Percentiles rank a stretch among this genome's conserved stretches.
phyloP scores from a whole-genome alignment of 2,797 vertebrate species.

The Linurgus olivaceus region DNA sequence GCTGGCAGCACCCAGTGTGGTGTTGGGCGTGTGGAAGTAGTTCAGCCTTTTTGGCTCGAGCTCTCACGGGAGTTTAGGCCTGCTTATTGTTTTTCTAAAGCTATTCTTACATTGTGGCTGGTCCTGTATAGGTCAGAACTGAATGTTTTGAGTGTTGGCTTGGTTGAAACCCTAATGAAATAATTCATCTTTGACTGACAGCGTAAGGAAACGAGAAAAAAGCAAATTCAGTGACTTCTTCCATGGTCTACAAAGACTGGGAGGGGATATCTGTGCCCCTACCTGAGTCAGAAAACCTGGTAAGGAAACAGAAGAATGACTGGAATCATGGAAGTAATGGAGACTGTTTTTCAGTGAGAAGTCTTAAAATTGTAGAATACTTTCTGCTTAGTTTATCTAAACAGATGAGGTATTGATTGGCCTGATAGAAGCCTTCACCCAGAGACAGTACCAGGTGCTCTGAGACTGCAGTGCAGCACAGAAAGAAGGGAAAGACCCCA shows the following conservation, averaged over 20 bases:
- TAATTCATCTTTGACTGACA: not conserved
- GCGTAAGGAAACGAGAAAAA: not conserved
- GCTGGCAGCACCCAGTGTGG: not conserved
- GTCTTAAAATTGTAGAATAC: not conserved
- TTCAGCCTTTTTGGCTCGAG: not conserved
- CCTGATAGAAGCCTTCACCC: not conserved
- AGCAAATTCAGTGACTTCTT: not conserved
- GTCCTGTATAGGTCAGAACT: not conserved
- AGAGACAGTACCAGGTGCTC: not conserved
- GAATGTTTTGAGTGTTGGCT: not conserved
- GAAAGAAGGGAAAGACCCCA: not conserved
- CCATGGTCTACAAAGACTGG: not conserved
- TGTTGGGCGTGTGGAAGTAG: not conserved
- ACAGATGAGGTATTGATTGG: not conserved
- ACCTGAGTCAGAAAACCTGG: not conserved
- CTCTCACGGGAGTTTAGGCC: not conserved
- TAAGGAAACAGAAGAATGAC: not conserved
- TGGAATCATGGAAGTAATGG: not conserved
- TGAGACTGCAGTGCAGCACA: not conserved
- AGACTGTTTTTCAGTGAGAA: not conserved
- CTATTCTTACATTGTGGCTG: not conserved
- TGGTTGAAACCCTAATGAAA: not conserved
- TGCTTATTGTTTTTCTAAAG: not conserved
- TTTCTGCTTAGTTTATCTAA: not conserved
- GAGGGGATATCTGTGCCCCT: not conserved